phyloP scores from a whole-genome alignment of 2,888 invertebrate genomes.

The Chironomus riparius region DNA sequence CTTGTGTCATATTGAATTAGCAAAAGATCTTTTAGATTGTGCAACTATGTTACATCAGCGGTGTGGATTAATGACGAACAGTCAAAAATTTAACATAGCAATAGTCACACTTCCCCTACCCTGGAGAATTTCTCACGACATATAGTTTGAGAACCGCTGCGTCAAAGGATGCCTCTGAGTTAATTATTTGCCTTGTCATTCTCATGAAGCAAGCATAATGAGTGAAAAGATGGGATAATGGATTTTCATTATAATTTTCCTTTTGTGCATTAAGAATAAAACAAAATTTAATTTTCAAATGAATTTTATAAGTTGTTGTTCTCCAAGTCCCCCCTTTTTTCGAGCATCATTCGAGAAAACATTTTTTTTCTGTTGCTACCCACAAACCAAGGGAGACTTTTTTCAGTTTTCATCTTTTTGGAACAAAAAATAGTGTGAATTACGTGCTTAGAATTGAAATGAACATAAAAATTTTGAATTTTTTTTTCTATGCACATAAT shows the following conservation, averaged over 20 bases:
- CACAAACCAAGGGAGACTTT: not conserved
- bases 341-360: too few species aligned
- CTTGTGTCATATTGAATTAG: too few species aligned
- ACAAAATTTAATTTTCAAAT: not conserved
- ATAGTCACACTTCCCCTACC: too few species aligned
- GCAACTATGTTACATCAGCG: too few species aligned
- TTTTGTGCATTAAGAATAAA: not conserved
- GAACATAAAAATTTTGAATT: not conserved
- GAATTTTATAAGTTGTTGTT: not conserved
- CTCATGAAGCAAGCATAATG: too few species aligned
- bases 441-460: conserved; percentile 14
- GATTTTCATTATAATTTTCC: not conserved
- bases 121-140: too few species aligned
- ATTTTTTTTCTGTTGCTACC: not conserved
- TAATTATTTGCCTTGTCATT: not conserved
- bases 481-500: conserved; percentile 10
- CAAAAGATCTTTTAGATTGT: too few species aligned
- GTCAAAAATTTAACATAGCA: too few species aligned
- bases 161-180: too few species aligned
- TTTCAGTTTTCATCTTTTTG: not conserved
- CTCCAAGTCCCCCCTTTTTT: not conserved
- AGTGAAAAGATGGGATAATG: not conserved
- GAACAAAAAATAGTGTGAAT: conserved; percentile 19
- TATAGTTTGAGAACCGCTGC: too few species aligned
- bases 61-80: too few species aligned